phyloP scores from a whole-genome alignment of 2,888 invertebrate species.

The Archips xylosteana region DNA sequence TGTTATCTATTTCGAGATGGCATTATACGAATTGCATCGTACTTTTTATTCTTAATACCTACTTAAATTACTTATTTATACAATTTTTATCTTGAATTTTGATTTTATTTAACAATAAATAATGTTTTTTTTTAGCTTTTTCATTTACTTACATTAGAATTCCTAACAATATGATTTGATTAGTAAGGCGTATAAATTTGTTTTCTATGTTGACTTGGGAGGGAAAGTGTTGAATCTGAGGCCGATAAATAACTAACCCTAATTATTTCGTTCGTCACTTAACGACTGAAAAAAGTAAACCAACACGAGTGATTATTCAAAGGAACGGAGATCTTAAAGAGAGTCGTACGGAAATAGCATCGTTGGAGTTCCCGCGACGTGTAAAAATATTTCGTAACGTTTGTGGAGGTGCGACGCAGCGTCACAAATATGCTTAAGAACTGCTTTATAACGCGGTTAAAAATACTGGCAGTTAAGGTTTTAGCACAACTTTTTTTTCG shows the following conservation, averaged over 20 bases:
- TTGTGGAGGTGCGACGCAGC: conserved; percentile 63
- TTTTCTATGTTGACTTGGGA: too few relatives aligned
- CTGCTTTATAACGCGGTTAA: conserved; percentile 4
- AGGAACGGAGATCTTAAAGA: conserved; percentile 50
- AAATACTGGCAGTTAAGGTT: conserved; percentile 22
- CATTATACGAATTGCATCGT: too few relatives aligned
- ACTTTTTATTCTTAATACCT: too few relatives aligned
- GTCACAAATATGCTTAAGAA: conserved; percentile 44
- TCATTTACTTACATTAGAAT: too few relatives aligned
- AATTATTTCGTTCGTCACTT: conserved; percentile 31
- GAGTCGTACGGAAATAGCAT: conserved; percentile 70
- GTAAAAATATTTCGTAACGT: conserved; percentile 77
- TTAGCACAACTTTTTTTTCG: not conserved
- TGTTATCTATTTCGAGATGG: too few relatives aligned
- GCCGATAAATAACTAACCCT: not conserved
- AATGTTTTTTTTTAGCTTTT: too few relatives aligned
- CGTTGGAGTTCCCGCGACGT: conserved; percentile 67
- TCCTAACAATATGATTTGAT: too few relatives aligned
- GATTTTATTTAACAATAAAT: too few relatives aligned
- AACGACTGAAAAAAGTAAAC: conserved; percentile 46
- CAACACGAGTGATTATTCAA: conserved; percentile 57
- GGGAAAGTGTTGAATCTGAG: not conserved
- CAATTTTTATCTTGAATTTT: too few relatives aligned
- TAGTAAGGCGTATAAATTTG: too few relatives aligned
- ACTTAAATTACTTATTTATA: too few relatives aligned